phyloP scores from a whole-genome alignment of 2,888 invertebrate genomes.

The Synergus itoensis region DNA sequence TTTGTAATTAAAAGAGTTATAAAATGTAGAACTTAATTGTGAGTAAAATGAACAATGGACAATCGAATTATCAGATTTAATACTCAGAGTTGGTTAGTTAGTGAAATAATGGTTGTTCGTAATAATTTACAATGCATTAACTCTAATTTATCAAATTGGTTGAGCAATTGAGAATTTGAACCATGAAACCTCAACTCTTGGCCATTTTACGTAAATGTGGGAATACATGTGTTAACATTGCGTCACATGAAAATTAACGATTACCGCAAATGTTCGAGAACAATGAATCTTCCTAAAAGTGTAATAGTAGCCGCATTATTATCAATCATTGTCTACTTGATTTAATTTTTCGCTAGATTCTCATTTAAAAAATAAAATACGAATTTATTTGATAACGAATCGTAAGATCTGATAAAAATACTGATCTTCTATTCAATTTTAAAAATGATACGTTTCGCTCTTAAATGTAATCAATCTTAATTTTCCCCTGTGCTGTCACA shows the following conservation, averaged over 20 bases:
- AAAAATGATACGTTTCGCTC: too few species aligned
- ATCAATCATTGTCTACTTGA: background rate
- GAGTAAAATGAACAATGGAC: too few species aligned
- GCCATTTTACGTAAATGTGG: conserved; percentile 17
- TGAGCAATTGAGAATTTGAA: conserved; percentile 16
- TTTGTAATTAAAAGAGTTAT: too few species aligned
- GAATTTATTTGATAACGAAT: background rate
- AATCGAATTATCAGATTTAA: too few species aligned
- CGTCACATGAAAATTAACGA: conserved; percentile 29
- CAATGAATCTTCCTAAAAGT: background rate
- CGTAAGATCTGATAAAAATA: background rate
- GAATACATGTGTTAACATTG: background rate
- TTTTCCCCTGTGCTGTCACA: too few species aligned
- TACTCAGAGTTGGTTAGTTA: too few species aligned
- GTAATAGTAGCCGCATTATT: background rate
- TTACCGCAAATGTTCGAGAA: conserved; percentile 12
- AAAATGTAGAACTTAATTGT: too few species aligned
- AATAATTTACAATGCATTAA: background rate
- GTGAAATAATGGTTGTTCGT: too few species aligned
- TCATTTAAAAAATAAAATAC: background rate
- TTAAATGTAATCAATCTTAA: too few species aligned
- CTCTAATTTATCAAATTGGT: conserved; percentile 20
- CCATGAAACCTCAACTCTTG: background rate
- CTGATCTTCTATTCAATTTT: too few species aligned
- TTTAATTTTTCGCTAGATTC: background rate